Evolutionary conservation across 2,888 invertebrate genomes (phyloP).

Genomic region (Morpho achilles): DNA sequence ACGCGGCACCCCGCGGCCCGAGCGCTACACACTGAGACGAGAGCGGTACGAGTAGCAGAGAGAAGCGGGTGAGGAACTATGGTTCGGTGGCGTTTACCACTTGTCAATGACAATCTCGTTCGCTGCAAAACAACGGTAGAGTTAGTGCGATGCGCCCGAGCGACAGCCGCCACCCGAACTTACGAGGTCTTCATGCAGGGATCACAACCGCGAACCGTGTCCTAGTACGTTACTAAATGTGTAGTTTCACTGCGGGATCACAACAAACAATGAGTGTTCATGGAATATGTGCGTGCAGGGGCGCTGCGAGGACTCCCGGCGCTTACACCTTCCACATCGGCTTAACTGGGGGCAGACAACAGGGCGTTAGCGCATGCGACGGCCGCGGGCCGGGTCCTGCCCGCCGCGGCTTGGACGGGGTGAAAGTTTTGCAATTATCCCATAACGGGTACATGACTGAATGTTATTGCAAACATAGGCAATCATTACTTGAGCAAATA

Average conservation of each 20-base stretch:
- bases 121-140: conserved; percentile 81
- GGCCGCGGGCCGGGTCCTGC: conserved; percentile 29
- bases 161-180: conserved; percentile 65
- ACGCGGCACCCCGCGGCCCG: conserved; percentile 30
- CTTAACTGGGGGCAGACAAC: conserved; percentile 74
- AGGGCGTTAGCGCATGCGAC: conserved; percentile 71
- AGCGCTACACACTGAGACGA: conserved; percentile 56
- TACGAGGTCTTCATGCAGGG: conserved; percentile 65
- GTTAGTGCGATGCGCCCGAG: conserved; percentile 62
- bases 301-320: conserved; percentile 61
- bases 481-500: too few species aligned
- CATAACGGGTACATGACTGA: conserved; percentile 5
- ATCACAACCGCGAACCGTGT: conserved; percentile 65
- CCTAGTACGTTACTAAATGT: conserved; percentile 59
- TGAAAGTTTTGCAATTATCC: conserved; percentile 44
- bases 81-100: conserved; percentile 80
- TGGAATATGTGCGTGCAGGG: conserved; percentile 75
- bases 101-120: conserved; percentile 85
- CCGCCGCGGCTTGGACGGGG: conserved; percentile 25
- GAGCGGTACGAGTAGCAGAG: conserved; percentile 68
- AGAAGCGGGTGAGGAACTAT: conserved; percentile 74
- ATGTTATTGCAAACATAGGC: not conserved
- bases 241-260: conserved; percentile 78
- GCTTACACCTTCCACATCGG: conserved; percentile 72
- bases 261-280: conserved; percentile 78